These are phyloP conservation scores for Pseudochromis fuscus DNA, from an alignment of 2,797 vertebrate species.

Conservation along the genomic window DNA sequence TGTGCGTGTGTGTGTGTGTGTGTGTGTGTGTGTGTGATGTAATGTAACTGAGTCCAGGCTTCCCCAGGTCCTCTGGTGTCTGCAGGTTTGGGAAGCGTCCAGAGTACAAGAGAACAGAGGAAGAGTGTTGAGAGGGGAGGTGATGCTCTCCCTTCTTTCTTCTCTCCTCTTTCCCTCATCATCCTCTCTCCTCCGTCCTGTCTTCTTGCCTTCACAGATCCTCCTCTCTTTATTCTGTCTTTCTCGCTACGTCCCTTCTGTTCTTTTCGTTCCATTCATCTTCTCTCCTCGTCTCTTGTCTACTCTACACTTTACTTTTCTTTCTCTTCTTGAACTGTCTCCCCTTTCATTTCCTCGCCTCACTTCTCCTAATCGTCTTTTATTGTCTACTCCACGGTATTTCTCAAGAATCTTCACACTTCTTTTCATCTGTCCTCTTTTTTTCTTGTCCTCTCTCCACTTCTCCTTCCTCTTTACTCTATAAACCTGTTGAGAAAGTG, in stretches of 20 bases:
- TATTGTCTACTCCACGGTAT: neutral
- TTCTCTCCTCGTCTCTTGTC: neutral
- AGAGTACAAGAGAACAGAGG: slow-evolving; percentile 35
- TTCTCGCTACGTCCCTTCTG: neutral
- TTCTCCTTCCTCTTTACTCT: neutral
- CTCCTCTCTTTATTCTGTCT: neutral
- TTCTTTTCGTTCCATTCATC: neutral
- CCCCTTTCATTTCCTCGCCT: neutral
- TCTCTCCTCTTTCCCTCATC: neutral
- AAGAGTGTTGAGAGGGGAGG: slow-evolving; percentile 24
- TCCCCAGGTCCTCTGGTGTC: slow-evolving; percentile 64
- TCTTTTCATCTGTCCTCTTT: neutral
- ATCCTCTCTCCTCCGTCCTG: slow-evolving; percentile 1
- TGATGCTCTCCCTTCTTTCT: slow-evolving; percentile 9
- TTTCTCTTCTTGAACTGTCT: neutral
- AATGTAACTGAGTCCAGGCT: slow-evolving; percentile 69
- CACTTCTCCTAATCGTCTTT: neutral
- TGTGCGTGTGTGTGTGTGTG: slow-evolving; percentile 53
- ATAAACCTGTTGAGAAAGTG: slow-evolving; percentile 43
- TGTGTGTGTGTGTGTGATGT: slow-evolving; percentile 51
- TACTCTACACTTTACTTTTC: neutral
- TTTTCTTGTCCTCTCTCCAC: neutral
- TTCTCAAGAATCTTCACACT: neutral
- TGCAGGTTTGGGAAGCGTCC: slow-evolving; percentile 58
- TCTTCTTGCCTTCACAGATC: neutral